Base-by-base conservation (phyloP, 2,888 invertebrate species). In the Lutraria lutraria region DNA sequence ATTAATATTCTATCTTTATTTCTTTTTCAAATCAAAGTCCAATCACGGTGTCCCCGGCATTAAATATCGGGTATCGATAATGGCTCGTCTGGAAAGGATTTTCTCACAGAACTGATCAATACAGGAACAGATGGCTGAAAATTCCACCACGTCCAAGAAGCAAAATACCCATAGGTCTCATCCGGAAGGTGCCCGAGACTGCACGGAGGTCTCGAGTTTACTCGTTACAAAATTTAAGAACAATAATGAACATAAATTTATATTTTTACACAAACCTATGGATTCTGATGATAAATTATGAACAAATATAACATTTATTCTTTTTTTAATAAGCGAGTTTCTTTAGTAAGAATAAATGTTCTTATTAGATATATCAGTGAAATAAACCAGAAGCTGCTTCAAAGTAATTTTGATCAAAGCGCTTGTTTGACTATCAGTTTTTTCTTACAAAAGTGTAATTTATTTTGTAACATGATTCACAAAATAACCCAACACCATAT, bases 21-120 rank as follows among this genome's bases (percentile, higher is more conserved):
- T 25, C n/a, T n/a, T 68, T 68, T 68, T 68, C 63, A 25, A 25
- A 68, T 3, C n/a, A 60, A 68, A 68, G 63, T n/a, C 63, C 63
- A 68, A 13, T 12, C 63, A 25, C 63, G 12, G n/a, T 68, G 63
- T 25, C 76, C n/a, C 19, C 1, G 34, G 76, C 29, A 76, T 76
- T 34, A 15, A 34, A 76, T 72, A 29, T 25, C 76, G 16, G 76
- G 34, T 76, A 76, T 76, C 76, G 34, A 76, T 76, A 76, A 34
- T 76, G 31, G 19, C 15, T 76, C 34, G 76, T 16, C 76, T 76
- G 76, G 72, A 31, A 76, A 34, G 3, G 76, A 76, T 76, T 76
- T 25, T 25, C 72, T 31, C 76, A 31, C 76, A 76, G 76, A 76
- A 34, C 76, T 76, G 31, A 76, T 76, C 76, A 34, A 76, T 76